Evolutionary conservation across 1,140 invertebrate genomes (phyloP).

Genomic region (Drosophila sproati): DNA sequence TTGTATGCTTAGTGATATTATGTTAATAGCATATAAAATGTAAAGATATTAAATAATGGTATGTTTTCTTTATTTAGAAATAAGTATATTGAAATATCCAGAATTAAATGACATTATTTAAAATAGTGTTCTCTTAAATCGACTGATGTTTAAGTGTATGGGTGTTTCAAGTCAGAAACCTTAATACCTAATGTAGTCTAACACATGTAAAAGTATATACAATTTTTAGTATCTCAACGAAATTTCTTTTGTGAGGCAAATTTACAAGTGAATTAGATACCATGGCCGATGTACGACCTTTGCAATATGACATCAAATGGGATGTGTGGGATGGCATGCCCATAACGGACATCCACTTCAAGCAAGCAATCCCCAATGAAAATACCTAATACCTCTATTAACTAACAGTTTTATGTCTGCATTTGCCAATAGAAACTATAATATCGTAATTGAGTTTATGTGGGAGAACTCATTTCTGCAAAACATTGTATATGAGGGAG

Average conservation of each 20-base stretch:
- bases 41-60: too few species aligned
- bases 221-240: not conserved
- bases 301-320: conserved; percentile 59
- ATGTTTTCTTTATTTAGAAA: too few species aligned
- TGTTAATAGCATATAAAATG: too few species aligned
- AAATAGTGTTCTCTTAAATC: too few species aligned
- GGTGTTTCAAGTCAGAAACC: not conserved
- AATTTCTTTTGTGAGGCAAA: conserved; percentile 22
- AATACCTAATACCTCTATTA: not conserved
- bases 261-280: conserved; percentile 6
- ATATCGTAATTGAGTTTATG: conserved; percentile 64
- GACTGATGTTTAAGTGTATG: too few species aligned
- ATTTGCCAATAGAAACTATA: conserved; percentile 45
- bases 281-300: conserved; percentile 49
- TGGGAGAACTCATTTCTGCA: conserved; percentile 55
- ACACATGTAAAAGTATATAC: not conserved
- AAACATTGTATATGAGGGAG: conserved; percentile 53
- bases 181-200: not conserved
- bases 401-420: not conserved
- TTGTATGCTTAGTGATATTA: too few species aligned
- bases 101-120: too few species aligned
- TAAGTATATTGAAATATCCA: too few species aligned
- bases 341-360: conserved; percentile 65
- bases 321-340: conserved; percentile 44
- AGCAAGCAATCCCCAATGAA: conserved; percentile 26